phyloP scores from a whole-genome alignment of 2,888 invertebrate genomes.

The Merodon equestris region DNA sequence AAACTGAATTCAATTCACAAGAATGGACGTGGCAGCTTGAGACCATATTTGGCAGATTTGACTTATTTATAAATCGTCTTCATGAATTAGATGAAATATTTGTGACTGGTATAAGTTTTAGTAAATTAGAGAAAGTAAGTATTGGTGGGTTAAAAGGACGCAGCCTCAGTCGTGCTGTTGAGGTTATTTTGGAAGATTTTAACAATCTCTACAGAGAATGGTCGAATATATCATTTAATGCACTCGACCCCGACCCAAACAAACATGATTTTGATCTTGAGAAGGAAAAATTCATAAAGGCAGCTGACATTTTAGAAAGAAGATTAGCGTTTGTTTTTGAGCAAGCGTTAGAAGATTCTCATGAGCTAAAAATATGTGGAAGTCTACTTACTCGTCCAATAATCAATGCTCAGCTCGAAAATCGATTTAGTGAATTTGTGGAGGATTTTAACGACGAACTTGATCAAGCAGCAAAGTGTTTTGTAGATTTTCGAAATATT shows the following conservation, averaged over 20 bases:
- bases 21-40: constrained; percentile 88
- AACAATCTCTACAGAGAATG: constrained; percentile 73
- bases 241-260: constrained; percentile 86
- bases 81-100: constrained; percentile 85
- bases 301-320: constrained; percentile 86
- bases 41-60: constrained; percentile 85
- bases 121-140: constrained; percentile 92
- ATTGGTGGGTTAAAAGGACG: constrained; percentile 86
- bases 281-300: constrained; percentile 82
- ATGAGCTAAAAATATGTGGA: constrained; percentile 86
- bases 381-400: constrained; percentile 86
- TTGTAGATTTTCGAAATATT: constrained; percentile 80
- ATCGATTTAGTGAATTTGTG: constrained; percentile 84
- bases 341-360: constrained; percentile 90
- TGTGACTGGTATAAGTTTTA: constrained; percentile 88
- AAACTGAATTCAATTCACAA: constrained; percentile 79
- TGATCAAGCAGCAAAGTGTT: constrained; percentile 83
- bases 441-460: constrained; percentile 84
- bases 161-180: constrained; percentile 80
- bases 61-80: constrained; percentile 83
- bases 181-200: constrained; percentile 76
- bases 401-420: constrained; percentile 85
- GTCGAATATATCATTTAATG: constrained; percentile 84
- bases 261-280: constrained; percentile 84
- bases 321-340: constrained; percentile 88